phyloP scores from a whole-genome alignment of 2,797 vertebrate species.

The Microctenopoma lineatum region DNA sequence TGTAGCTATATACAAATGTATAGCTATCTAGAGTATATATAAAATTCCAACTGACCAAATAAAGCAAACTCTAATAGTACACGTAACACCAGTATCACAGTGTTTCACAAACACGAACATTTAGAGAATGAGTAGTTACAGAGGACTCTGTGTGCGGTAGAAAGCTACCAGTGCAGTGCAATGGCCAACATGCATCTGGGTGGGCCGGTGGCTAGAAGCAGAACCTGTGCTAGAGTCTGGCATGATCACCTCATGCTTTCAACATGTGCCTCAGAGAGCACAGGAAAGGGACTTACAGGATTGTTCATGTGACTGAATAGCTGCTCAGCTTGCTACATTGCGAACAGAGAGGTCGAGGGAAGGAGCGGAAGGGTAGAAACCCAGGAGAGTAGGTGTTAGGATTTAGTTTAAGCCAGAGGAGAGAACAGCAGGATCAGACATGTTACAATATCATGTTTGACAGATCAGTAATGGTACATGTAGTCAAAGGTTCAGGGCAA shows the following conservation, averaged over 20 bases:
- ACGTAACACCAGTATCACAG: constrained; percentile 54
- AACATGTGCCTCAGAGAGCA: constrained; percentile 87
- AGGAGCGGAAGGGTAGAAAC: constrained; percentile 83
- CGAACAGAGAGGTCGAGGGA: constrained; percentile 87
- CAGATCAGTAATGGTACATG: constrained; percentile 56
- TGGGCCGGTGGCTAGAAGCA: constrained; percentile 58
- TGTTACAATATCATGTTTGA: constrained; percentile 66
- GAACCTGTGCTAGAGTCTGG: constrained; percentile 56
- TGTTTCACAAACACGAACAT: constrained; percentile 60
- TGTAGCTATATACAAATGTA: neutral
- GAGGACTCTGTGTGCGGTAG: constrained; percentile 55
- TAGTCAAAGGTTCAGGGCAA: constrained; percentile 48
- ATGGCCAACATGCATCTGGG: constrained; percentile 72
- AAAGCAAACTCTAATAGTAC: constrained; percentile 13
- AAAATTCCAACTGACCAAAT: constrained; percentile 24
- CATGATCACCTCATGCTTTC: constrained; percentile 90
- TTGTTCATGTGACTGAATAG: constrained; percentile 99
- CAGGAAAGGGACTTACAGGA: constrained; percentile 93
- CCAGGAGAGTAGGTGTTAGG: constrained; percentile 91
- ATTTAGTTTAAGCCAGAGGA: constrained; percentile 87
- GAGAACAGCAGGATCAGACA: constrained; percentile 75
- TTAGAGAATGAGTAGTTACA: constrained; percentile 51
- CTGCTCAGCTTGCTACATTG: constrained; percentile 99
- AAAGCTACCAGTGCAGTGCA: constrained; percentile 67
- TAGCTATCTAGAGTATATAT: neutral